These are phyloP conservation scores for Coptodon bakossiorum DNA, from an alignment of 2,113 vertebrate species.

Conservation along the genomic window DNA sequence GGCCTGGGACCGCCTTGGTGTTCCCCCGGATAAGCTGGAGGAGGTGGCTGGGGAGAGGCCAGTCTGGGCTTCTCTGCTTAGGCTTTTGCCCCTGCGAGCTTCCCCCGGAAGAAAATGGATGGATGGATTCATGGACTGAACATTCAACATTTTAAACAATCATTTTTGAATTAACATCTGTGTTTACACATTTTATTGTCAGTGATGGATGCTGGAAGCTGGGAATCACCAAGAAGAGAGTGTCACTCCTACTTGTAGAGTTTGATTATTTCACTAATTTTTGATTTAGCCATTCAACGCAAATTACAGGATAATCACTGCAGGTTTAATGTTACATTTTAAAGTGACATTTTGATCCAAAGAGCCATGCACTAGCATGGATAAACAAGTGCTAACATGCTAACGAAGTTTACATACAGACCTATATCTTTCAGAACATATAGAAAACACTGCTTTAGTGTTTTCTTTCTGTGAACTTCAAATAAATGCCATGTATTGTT, in stretches of 20 bases:
- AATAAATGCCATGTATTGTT: neutral
- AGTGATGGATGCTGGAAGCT: neutral
- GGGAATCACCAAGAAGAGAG: neutral
- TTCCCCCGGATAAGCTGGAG: neutral
- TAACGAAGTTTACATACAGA: accelerated
- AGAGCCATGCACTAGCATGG: neutral
- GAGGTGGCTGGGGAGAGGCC: neutral
- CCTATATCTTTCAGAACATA: neutral
- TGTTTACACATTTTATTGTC: neutral
- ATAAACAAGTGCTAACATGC: neutral
- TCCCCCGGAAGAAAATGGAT: neutral
- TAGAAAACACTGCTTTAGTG: neutral
- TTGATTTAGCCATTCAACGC: neutral
- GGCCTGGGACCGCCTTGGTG: neutral
- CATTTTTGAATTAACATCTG: neutral
- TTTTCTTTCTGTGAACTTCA: neutral
- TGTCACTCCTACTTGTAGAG: neutral
- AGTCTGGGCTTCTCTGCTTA: neutral
- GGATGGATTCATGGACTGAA: neutral
- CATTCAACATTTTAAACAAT: neutral
- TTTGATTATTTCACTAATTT: neutral
- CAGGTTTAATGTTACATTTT: neutral
- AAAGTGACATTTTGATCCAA: neutral
- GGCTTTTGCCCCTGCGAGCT: neutral
- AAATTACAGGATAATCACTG: neutral